These are phyloP conservation scores for Burhinus bistriatus DNA, from an alignment of 2,113 vertebrate species.

Conservation along the genomic window DNA sequence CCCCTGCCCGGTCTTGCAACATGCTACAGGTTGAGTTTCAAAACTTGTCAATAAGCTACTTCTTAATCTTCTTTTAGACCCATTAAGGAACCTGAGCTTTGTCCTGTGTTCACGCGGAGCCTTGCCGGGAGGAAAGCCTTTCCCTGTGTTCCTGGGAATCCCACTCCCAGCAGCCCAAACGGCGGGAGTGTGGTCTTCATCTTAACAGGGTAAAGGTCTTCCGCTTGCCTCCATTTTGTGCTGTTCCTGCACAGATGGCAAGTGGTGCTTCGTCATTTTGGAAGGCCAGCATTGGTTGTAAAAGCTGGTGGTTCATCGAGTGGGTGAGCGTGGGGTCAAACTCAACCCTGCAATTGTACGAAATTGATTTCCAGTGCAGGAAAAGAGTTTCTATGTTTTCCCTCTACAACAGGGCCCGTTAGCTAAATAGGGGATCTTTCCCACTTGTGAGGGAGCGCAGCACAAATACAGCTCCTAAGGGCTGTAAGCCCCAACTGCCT, in stretches of 20 bases:
- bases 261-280: not conserved
- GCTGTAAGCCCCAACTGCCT: not conserved
- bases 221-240: not conserved
- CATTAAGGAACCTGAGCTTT: not conserved
- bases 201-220: not conserved
- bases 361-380: not conserved
- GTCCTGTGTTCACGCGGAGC: not conserved
- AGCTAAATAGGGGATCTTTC: not conserved
- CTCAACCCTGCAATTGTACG: not conserved
- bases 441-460: not conserved
- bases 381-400: not conserved
- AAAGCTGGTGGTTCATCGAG: not conserved
- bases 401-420: not conserved
- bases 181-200: not conserved
- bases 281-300: not conserved
- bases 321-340: not conserved
- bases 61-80: not conserved
- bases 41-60: not conserved
- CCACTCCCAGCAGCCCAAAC: rapidly evolving
- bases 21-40: not conserved
- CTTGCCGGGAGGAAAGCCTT: not conserved
- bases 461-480: not conserved
- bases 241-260: not conserved
- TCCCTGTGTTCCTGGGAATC: not conserved
- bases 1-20: not conserved